Conservation (phyloP, 2,113 vertebrate genomes). For the Apeltes quadracus region DNA sequence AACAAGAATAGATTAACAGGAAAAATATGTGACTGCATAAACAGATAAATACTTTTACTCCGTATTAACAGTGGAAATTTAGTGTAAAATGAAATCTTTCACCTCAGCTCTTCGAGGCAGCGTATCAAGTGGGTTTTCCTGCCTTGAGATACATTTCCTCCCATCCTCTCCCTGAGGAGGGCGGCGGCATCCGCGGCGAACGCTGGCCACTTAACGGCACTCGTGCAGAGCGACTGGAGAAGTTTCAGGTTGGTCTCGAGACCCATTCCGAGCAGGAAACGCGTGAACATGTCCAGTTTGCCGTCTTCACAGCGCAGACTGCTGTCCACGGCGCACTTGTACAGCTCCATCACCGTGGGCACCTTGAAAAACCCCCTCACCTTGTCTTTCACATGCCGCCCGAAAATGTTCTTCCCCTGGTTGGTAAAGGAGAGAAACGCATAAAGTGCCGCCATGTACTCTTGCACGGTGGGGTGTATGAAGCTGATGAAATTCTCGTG, state of each 20-base stretch:
- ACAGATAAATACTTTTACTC: too few relatives aligned
- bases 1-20: not conserved
- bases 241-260: conserved; percentile 58
- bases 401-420: conserved; percentile 68
- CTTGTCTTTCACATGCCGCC: conserved; percentile 16
- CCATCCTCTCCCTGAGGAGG: conserved; percentile 65
- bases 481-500: conserved; percentile 71
- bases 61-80: too few relatives aligned
- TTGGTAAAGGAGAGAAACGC: conserved; percentile 64
- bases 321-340: conserved; percentile 67
- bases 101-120: conserved; percentile 72
- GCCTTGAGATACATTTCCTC: conserved; percentile 39
- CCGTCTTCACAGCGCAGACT: conserved; percentile 55
- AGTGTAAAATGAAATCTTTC: too few relatives aligned
- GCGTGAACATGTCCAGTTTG: conserved; percentile 69
- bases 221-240: conserved; percentile 46
- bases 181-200: conserved; percentile 20
- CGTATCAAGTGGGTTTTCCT: conserved; percentile 52
- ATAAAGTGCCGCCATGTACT: conserved; percentile 80
- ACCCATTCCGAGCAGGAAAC: conserved; percentile 73
- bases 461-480: conserved; percentile 79
- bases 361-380: conserved; percentile 40
- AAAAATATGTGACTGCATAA: too few relatives aligned
- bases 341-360: conserved; percentile 39
- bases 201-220: conserved; percentile 18